These are phyloP conservation scores for Heteropelma amictum DNA, from an alignment of 2,888 invertebrate species.

Conservation along the genomic window DNA sequence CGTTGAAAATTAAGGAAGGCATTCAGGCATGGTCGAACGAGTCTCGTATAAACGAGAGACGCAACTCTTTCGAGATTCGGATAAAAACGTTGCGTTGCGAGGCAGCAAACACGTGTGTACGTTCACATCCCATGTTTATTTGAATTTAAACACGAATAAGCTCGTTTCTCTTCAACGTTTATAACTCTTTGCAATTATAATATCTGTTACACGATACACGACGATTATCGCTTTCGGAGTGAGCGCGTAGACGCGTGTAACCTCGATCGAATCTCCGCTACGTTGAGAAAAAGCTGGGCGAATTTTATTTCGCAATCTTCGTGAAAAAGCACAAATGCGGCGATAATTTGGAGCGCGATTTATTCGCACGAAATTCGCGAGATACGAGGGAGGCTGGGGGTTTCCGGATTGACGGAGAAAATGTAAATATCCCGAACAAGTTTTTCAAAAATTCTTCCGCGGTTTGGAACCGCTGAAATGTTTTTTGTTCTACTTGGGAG, in stretches of 20 bases:
- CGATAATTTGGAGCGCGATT: too few species aligned
- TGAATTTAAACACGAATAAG: neutral
- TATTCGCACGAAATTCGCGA: neutral
- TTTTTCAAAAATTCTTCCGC: too few species aligned
- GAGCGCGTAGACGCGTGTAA: neutral
- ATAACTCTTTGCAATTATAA: slow-evolving; percentile 23
- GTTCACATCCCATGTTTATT: too few species aligned
- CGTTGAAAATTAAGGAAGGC: slow-evolving; percentile 19
- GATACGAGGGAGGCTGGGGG: neutral
- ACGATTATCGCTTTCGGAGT: slow-evolving; percentile 7
- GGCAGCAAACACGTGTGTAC: too few species aligned
- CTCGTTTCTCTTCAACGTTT: neutral
- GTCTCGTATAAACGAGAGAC: neutral
- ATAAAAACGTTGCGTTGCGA: slow-evolving; percentile 33
- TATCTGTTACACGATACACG: slow-evolving; percentile 8
- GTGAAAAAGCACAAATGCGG: neutral
- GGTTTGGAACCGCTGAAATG: too few species aligned
- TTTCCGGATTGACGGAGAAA: too few species aligned
- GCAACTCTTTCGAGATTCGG: too few species aligned
- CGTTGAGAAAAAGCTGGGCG: neutral
- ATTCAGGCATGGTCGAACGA: neutral
- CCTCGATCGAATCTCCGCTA: slow-evolving; percentile 11
- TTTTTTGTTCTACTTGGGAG: too few species aligned
- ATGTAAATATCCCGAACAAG: too few species aligned
- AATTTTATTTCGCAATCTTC: slow-evolving; percentile 19